A percentile compares a stretch with the other conserved stretches of the same genome.
These are phyloP conservation scores for Andricus quercusramuli DNA, from an alignment of 2,888 invertebrate genomes.

Conservation along the genomic window DNA sequence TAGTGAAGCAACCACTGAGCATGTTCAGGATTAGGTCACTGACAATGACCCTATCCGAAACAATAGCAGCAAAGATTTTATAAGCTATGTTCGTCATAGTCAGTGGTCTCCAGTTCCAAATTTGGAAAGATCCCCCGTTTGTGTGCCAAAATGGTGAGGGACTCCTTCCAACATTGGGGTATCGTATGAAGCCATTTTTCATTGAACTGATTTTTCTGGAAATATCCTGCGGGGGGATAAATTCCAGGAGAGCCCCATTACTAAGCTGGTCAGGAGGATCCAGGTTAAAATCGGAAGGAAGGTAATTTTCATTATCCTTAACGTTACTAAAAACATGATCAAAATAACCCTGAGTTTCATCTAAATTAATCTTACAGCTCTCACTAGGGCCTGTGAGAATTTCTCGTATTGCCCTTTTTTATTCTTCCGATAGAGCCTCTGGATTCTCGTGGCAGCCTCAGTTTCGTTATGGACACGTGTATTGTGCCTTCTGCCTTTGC, in stretches of 20 bases:
- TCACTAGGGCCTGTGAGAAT: neutral
- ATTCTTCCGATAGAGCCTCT: too few species aligned
- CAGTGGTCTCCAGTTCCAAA: conserved; percentile 67
- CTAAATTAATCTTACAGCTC: conserved; percentile 44
- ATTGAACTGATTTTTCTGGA: conserved; percentile 39
- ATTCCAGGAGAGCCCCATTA: neutral
- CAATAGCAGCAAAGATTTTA: conserved; percentile 47
- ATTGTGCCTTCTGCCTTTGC: too few species aligned
- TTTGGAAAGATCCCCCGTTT: conserved; percentile 49
- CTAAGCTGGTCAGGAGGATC: neutral
- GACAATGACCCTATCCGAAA: too few species aligned
- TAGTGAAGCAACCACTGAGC: too few species aligned
- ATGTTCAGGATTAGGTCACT: too few species aligned
- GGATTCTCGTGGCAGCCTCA: too few species aligned
- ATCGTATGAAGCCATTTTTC: conserved; percentile 50
- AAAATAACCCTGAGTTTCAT: conserved; percentile 44
- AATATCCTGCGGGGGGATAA: neutral
- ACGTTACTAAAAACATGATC: neutral
- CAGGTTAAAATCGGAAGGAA: neutral
- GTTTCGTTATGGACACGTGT: too few species aligned
- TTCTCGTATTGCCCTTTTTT: too few species aligned
- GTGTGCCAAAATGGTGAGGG: conserved; percentile 54
- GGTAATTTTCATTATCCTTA: neutral
- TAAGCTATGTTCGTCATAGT: conserved; percentile 58
- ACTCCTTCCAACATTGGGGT: conserved; percentile 50